Conservation (phyloP, 2,113 vertebrate species). For the Carassius gibelio region DNA sequence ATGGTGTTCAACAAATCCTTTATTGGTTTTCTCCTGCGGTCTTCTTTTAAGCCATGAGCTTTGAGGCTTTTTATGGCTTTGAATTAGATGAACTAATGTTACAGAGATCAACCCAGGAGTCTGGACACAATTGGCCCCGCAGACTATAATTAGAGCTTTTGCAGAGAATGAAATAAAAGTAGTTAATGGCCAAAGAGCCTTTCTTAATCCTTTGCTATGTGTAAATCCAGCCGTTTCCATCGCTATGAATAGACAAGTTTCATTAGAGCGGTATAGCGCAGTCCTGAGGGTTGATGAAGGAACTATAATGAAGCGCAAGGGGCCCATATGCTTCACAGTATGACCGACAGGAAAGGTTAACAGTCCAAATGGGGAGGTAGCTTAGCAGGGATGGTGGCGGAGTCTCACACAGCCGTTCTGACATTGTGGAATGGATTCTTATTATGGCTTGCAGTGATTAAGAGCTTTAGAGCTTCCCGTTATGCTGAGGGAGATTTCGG, state of each 20-base stretch:
- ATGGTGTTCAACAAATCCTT: conserved; percentile 62
- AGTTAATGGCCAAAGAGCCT: conserved; percentile 63
- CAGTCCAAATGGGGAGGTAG: conserved; percentile 31
- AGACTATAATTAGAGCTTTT: conserved; percentile 73
- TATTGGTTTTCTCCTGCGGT: conserved; percentile 58
- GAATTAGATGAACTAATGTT: conserved; percentile 71
- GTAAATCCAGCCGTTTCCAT: conserved; percentile 39
- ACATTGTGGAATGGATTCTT: conserved; percentile 27
- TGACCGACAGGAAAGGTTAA: conserved; percentile 38
- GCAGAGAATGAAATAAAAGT: conserved; percentile 60
- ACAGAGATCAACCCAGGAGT: conserved; percentile 64
- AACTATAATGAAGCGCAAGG: conserved; percentile 55
- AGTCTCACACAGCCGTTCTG: conserved; percentile 8
- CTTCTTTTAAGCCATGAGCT: conserved; percentile 63
- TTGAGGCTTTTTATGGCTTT: conserved; percentile 66
- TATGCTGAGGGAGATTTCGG: conserved; percentile 34
- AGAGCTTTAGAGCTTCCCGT: conserved; percentile 37
- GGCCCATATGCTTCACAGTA: conserved; percentile 32
- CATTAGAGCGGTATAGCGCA: conserved; percentile 7
- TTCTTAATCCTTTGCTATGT: conserved; percentile 62
- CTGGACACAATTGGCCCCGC: conserved; percentile 67
- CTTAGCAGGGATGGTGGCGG: conserved; percentile 22
- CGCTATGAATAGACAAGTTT: conserved; percentile 34
- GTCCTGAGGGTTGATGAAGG: conserved; percentile 48
- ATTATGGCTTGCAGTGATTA: conserved; percentile 31